These are phyloP conservation scores for Sula dactylatra DNA, from an alignment of 2,113 vertebrate genomes.

Conservation along the genomic window DNA sequence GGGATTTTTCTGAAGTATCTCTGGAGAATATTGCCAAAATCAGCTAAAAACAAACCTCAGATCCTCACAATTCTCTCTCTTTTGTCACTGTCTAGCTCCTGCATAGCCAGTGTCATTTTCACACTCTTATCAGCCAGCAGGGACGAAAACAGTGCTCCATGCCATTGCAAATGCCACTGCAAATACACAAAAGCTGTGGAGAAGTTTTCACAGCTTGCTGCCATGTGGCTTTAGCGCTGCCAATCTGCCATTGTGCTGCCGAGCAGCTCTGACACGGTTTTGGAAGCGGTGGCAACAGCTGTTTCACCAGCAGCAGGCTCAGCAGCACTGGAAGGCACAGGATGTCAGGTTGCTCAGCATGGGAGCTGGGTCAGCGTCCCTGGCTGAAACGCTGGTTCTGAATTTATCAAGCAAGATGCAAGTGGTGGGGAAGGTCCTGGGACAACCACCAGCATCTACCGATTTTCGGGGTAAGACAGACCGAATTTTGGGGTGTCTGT, in stretches of 20 bases:
- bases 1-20: neutral
- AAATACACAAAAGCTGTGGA: conserved; percentile 15
- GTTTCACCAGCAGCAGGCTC: neutral
- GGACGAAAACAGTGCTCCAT: neutral
- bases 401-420: neutral
- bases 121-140: neutral
- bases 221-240: conserved; percentile 7
- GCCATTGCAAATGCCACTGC: conserved; percentile 1
- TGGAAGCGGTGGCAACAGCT: neutral
- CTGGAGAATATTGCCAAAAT: neutral
- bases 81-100: neutral
- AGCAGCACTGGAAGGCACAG: neutral
- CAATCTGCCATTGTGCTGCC: neutral
- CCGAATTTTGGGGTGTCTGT: neutral
- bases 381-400: neutral
- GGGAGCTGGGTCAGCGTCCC: neutral
- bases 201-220: conserved; percentile 36
- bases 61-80: neutral
- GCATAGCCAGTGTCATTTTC: neutral
- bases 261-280: neutral
- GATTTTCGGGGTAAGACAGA: neutral
- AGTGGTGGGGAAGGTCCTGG: neutral
- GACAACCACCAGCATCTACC: neutral
- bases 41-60: neutral
- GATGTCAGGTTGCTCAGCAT: neutral